Percentiles rank a stretch among this genome's conserved stretches.
Evolutionary conservation across 2,888 invertebrate genomes (phyloP).

Genomic region (Cetonia aurata): DNA sequence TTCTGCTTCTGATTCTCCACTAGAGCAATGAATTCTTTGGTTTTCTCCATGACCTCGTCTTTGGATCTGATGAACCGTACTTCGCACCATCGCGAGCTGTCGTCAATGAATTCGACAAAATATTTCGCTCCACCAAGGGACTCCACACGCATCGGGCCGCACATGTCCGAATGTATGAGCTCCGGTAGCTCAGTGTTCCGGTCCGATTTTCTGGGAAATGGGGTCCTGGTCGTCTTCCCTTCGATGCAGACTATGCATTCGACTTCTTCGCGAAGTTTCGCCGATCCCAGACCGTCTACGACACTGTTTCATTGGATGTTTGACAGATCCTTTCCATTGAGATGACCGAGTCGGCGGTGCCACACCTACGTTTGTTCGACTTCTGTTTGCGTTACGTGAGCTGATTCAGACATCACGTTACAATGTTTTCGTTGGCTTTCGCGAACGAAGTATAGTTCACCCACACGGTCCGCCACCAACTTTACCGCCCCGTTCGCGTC

Average conservation of each 20-base stretch:
- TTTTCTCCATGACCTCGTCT: slow-evolving; percentile 48
- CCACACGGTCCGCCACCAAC: slow-evolving; percentile 10
- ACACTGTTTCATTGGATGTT: too few species aligned
- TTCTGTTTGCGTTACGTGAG: background rate
- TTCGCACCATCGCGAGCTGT: slow-evolving; percentile 50
- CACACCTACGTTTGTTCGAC: too few species aligned
- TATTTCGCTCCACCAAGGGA: slow-evolving; percentile 48
- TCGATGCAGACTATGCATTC: too few species aligned
- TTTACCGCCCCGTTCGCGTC: background rate
- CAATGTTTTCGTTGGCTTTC: slow-evolving; percentile 35
- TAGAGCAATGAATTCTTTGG: slow-evolving; percentile 48
- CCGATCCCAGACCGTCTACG: too few species aligned
- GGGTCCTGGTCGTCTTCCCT: too few species aligned
- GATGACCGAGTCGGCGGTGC: too few species aligned
- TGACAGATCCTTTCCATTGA: too few species aligned
- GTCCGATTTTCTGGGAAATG: slow-evolving; percentile 29
- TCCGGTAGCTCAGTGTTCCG: slow-evolving; percentile 47
- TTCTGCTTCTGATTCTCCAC: slow-evolving; percentile 51
- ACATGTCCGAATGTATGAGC: slow-evolving; percentile 51
- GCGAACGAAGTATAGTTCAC: slow-evolving; percentile 11
- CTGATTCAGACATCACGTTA: too few species aligned
- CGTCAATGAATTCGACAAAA: slow-evolving; percentile 54
- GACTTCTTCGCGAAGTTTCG: too few species aligned
- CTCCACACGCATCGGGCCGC: slow-evolving; percentile 48
- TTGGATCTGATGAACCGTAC: slow-evolving; percentile 52